Evolutionary conservation across 2,888 invertebrate species (phyloP), one percentile per base, ranked within the genome.

Genomic region (Agrochola circellaris): DNA sequence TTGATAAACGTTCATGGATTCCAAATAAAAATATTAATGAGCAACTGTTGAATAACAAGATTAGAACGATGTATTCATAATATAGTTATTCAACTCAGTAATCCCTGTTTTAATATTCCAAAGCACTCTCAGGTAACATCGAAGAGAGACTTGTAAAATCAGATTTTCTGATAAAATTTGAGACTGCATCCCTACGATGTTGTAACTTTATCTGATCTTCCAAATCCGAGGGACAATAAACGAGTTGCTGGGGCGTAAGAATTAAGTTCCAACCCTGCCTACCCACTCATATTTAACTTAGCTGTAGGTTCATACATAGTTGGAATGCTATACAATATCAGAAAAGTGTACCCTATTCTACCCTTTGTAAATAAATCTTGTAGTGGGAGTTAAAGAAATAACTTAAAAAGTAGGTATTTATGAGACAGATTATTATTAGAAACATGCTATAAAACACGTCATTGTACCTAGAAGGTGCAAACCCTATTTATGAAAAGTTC

Each of bases 401-500:
- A 71, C 38, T 66, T 9, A 1, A 51, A 76, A 66, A 17, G 6
- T 76, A 60, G 0, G 5, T 54, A 6, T 61, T 78, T 61, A 78
- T 45, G 23, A 54, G 34, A 54, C 5, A 56, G 23, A 7, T 56
- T 60, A 54, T 75, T 75, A 42, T 34, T 8, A 65, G 38, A 38
- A n/a, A 38, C 11, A 26, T 58, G 48, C 20, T 11, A 34, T 30
- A 34, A 17, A 62, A 4, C 5, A 56, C 11, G 26, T 72, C 4
- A 42, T n/a, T 81, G 64, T 65, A 48, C 4, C 17, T 34, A 30
- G 1, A 11, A 42, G 54, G 51, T 34, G 58, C 42, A 56, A 73
- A 30, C 13, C 20, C 30, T 72, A n/a, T 56, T 62, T 0, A 56
- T 23, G 17, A 70, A 79, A n/a, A 64, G 2, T 17, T 20, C 0